Base-by-base conservation (phyloP, 1,140 invertebrate genomes). In the Odontomachus brunneus region DNA sequence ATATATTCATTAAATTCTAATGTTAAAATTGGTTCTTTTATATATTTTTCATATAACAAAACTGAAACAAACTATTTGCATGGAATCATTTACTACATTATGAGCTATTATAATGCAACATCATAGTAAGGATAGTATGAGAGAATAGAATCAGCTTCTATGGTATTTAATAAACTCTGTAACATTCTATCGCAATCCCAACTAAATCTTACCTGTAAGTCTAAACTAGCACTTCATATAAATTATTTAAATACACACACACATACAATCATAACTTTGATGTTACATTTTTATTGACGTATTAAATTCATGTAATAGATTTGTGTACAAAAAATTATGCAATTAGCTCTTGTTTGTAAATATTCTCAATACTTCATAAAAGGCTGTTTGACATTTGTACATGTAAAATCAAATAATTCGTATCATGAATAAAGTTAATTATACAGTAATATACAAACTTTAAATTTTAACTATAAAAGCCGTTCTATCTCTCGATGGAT, bases 401-500 rank as follows among this genome's bases (percentile, higher is more conserved):
- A 11, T 44, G 9, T 7, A 44, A 44, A 33, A 33, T 33, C 29
- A 33, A 33, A 2, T 33, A 33, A 5, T 44, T 63, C 24, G 15
- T 3, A 51, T 65, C 19, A 63, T 29, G 48, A 24, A 38, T n/a
- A n/a, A 3, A 48, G 44, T 33, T 9, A 48, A 38, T 24, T 78
- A 24, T 74, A 53, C 49, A 72, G 62, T 73, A 80, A 84, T 80
- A 59, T 83, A 86, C 69, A 82, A 75, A 90, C 75, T 44, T 49
- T 1, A 22, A 72, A 11, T 88, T 97, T 97, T 99, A 89, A 99
- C 97, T 93, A 99, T 44, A 44, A 96, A 67, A 99, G 96, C 93
- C 98, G 98, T 94, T 99, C 99, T 91, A 99, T 99, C 95, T 98
- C 98, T 92, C 97, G 96, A 93, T 99, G 97, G 91, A 99, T 97